Evolutionary conservation across 2,113 vertebrate species (phyloP).

Genomic region (Athene cunicularia): DNA sequence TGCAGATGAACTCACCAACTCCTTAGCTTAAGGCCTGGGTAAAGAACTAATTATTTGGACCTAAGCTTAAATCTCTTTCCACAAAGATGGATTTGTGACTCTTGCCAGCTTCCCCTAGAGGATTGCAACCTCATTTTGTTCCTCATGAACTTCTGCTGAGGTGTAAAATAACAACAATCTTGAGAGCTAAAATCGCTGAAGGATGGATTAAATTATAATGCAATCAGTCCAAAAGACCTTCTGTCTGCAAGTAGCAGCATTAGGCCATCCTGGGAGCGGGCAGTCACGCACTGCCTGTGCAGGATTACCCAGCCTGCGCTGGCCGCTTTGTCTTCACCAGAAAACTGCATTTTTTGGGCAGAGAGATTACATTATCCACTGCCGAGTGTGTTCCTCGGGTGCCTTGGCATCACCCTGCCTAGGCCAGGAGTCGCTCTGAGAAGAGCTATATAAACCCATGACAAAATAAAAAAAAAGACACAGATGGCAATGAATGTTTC

Average conservation of each 20-base stretch:
- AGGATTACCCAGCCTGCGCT: not conserved
- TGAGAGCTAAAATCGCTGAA: constrained; percentile 36
- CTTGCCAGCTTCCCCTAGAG: constrained; percentile 51
- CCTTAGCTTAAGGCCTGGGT: constrained; percentile 32
- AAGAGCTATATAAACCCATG: not conserved
- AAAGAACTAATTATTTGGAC: constrained; percentile 53
- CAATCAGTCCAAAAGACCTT: not conserved
- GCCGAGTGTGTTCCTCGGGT: accelerated
- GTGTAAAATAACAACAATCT: constrained; percentile 61
- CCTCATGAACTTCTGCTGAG: constrained; percentile 58
- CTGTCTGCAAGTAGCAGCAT: not conserved
- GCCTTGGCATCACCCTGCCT: not conserved
- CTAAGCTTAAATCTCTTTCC: constrained; percentile 57
- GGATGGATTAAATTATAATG: constrained; percentile 60
- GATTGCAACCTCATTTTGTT: constrained; percentile 61
- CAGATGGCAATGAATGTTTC: not conserved
- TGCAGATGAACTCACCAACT: not conserved
- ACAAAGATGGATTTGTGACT: constrained; percentile 63
- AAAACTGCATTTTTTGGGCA: not conserved
- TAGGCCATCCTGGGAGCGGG: not conserved
- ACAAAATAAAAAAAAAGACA: not conserved
- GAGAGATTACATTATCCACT: not conserved
- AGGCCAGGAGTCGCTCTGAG: not conserved
- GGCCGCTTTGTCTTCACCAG: not conserved
- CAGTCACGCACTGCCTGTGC: not conserved